These are phyloP conservation scores for Toxotes chatareus DNA, from an alignment of 2,113 vertebrate genomes.

Conservation along the genomic window DNA sequence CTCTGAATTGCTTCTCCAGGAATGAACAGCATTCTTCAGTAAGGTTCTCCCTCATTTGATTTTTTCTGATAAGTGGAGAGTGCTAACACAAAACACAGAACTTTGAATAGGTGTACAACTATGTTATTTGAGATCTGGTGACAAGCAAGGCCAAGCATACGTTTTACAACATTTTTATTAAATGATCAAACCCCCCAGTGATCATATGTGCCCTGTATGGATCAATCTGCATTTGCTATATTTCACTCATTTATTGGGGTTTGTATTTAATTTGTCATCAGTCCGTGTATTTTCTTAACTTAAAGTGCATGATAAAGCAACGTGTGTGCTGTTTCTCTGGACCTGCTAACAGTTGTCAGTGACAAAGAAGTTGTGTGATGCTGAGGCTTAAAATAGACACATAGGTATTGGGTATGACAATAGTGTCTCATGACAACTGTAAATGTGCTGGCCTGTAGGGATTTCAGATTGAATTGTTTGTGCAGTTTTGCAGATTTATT, in stretches of 20 bases:
- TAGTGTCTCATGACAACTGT: not conserved
- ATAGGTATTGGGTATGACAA: not conserved
- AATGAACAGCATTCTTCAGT: not conserved
- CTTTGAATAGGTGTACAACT: not conserved
- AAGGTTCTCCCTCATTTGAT: not conserved
- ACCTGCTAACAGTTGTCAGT: not conserved
- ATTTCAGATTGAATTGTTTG: constrained; percentile 14
- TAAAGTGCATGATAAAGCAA: not conserved
- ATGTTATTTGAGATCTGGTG: not conserved
- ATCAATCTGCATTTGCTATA: not conserved
- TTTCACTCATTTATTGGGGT: not conserved
- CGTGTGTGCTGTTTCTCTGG: constrained; percentile 5
- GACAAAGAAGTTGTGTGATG: not conserved
- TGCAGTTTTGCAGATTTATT: constrained; percentile 2
- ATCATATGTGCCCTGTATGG: not conserved
- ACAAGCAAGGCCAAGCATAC: not conserved
- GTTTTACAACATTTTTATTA: not conserved
- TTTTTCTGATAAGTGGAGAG: not conserved
- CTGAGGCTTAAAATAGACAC: constrained; percentile 7
- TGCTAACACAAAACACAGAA: not conserved
- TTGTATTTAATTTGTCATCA: constrained; percentile 20
- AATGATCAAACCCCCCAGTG: not conserved
- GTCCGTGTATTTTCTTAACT: not conserved
- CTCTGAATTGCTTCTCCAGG: not conserved
- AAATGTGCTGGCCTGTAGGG: not conserved